Base-by-base conservation (phyloP, 2,888 invertebrate species). In the Lasiommata megera region DNA sequence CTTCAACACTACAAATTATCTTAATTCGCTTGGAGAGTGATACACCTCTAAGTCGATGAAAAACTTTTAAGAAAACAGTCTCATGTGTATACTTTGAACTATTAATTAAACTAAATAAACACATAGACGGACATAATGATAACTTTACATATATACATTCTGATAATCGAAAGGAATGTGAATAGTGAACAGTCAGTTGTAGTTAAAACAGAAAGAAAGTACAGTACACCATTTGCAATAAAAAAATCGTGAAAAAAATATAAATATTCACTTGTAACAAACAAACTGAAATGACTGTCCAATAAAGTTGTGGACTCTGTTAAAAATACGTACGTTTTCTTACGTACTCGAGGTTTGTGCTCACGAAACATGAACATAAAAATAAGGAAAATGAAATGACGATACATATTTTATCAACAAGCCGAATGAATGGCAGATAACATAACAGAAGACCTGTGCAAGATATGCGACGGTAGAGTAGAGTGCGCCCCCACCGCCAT, bases 401-500 rank as follows among this genome's bases (percentile, higher is more conserved):
- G 73, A 68, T 75, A 61, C 11, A 34, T 34, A 34, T 11, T 11
- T 34, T 3, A 9, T 11, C 11, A 11, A 11, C 23, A 34, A 9
- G 9, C 1, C 11, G 11, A 34, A 9, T 34, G 34, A 34, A 34
- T 34, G 34, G 68, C 65, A 56, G 67, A 60, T 61, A 88, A 88
- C 67, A 68, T 79, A 48, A 87, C 88, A 58, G 82, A 85, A 59
- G 88, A 89, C 55, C 76, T 89, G 31, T 89, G 90, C 70, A 84
- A 77, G 65, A 75, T 86, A 67, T 90, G 89, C 76, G 90, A 90
- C 59, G 90, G 89, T 37, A 72, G 82, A 64, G 77, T 88, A 18
- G 90, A 90, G 64, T 90, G 89, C 60, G 89, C 90, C 0, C 89
- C 89, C 0, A 89, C 89, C 0, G 90, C 90, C 7, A 84, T 90